A percentile compares a stretch with the other conserved stretches of the same genome.
These are phyloP conservation scores for Eustalomyia histrio DNA, from an alignment of 2,888 invertebrate species.

Conservation along the genomic window DNA sequence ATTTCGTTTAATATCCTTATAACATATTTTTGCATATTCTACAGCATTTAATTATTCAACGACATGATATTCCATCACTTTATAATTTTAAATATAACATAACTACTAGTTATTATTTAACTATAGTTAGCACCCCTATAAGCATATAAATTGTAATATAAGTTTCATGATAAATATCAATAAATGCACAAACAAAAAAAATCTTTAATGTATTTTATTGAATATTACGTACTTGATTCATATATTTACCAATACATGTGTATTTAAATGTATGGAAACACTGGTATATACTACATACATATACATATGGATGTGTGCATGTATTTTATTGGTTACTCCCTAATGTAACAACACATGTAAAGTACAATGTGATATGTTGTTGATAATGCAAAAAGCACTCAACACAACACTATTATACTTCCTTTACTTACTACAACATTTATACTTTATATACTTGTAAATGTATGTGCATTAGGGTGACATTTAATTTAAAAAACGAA, in stretches of 20 bases:
- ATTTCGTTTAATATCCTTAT: no score
- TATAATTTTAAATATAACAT: no score
- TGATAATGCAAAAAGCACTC: conserved; percentile 50
- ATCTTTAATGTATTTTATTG: neutral
- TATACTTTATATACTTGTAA: neutral
- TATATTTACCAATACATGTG: conserved; percentile 1
- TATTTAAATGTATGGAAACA: no score
- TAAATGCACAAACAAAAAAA: neutral
- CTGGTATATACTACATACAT: neutral
- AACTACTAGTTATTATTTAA: no score
- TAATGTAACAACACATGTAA: conserved; percentile 7
- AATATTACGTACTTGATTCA: neutral
- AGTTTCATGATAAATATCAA: no score
- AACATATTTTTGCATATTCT: no score
- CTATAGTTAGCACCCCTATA: no score
- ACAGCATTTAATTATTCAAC: no score
- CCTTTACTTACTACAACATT: conserved; percentile 21
- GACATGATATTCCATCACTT: no score
- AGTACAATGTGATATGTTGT: conserved; percentile 24
- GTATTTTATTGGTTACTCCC: neutral
- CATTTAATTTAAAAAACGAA: no score
- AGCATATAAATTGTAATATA: no score
- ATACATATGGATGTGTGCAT: neutral
- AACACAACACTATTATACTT: conserved; percentile 37
- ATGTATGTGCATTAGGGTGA: no score